phyloP scores from a whole-genome alignment of 2,888 invertebrate species.

The Polydrusus cervinus region DNA sequence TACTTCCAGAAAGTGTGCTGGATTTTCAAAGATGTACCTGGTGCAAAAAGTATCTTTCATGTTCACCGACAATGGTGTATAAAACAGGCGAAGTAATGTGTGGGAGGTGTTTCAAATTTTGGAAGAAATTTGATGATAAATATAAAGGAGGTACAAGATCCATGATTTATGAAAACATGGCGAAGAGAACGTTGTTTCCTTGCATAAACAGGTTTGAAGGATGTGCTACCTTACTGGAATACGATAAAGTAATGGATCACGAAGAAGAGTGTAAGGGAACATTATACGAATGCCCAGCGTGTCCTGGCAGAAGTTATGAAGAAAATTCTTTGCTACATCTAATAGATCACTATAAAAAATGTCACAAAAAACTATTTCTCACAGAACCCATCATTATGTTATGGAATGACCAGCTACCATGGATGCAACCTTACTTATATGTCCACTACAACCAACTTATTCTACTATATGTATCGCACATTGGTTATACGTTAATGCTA shows the following conservation, averaged over 20 bases:
- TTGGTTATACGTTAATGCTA: not conserved
- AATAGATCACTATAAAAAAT: conserved; percentile 14
- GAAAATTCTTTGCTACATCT: conserved; percentile 13
- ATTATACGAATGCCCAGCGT: conserved; percentile 1
- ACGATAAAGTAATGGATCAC: conserved; percentile 8
- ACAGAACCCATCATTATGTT: not conserved
- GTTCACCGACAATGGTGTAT: not conserved
- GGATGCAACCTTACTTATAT: not conserved
- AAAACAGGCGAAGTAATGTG: not conserved
- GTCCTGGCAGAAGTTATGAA: not conserved
- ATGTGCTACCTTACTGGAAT: conserved; percentile 2
- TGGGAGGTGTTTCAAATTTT: conserved; percentile 4
- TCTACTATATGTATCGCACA: not conserved
- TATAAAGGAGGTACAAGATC: not conserved
- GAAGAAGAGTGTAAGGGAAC: conserved; percentile 10
- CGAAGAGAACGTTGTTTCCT: not conserved
- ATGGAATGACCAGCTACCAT: not conserved
- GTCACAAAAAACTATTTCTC: conserved; percentile 5
- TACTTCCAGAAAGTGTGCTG: conserved; percentile 13
- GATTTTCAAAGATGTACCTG: conserved; percentile 16
- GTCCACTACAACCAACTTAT: not conserved
- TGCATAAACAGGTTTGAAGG: conserved; percentile 32
- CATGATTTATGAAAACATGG: conserved; percentile 9
- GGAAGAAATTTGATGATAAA: not conserved
- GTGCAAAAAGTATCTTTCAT: conserved; percentile 2